Conservation (phyloP, 2,888 invertebrate species). For the Erebia aethiops region DNA sequence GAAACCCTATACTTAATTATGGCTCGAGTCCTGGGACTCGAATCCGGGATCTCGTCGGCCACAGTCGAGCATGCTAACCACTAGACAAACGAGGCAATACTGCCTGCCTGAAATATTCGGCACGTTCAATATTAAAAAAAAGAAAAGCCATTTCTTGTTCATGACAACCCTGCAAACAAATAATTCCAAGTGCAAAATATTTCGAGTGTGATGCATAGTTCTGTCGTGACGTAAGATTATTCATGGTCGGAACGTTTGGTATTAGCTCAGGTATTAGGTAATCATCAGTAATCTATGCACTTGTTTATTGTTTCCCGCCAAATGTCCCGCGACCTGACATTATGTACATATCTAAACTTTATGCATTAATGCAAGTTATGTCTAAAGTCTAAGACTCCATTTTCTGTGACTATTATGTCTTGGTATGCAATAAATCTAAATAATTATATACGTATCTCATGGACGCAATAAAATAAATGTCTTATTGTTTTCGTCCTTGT, state of each 20-base stretch:
- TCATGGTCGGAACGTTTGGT: constrained; percentile 5
- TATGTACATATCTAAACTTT: background rate
- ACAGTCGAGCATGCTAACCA: no score
- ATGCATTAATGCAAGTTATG: background rate
- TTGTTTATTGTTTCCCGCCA: constrained; percentile 32
- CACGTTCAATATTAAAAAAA: background rate
- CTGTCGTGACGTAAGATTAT: constrained; percentile 14
- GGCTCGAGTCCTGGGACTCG: no score
- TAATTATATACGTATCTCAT: no score
- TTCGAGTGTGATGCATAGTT: constrained; percentile 40
- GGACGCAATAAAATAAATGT: no score
- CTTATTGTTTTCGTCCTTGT: no score
- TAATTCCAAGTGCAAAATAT: constrained; percentile 37
- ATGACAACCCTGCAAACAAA: constrained; percentile 14
- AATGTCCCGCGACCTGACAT: constrained; percentile 26
- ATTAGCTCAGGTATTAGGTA: constrained; percentile 29
- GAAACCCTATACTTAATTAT: no score
- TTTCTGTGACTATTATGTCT: background rate
- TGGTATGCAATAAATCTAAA: no score
- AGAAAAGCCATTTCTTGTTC: background rate
- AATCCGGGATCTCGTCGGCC: no score
- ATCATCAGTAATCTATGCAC: constrained; percentile 29
- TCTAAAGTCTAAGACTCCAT: no score
- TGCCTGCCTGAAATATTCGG: no score
- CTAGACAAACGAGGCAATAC: no score